Base-by-base conservation (phyloP, 1,140 invertebrate genomes). In the Drosophila carrolli region DNA sequence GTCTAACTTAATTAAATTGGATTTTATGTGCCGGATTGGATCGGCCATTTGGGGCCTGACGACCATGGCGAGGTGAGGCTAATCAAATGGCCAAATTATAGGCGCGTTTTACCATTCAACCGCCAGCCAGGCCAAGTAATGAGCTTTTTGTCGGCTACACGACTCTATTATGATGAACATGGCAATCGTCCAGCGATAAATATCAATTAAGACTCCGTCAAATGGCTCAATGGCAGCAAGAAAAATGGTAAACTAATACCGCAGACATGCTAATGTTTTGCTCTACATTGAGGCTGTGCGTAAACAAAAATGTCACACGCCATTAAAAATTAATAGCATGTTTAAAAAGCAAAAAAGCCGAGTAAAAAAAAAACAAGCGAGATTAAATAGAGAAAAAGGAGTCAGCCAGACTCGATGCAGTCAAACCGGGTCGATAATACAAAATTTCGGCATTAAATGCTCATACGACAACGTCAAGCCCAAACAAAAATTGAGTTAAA, bases 251-350 rank as follows among this genome's bases (percentile, higher is more conserved):
- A 83, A 66, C 70, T 75, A 78, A 83, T 78, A 83, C 66, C 43
- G 66, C 73, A 60, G 53, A 65, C 80, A 83, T 83, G 75, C 63
- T 83, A 83, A 83, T 83, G 80, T 83, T 83, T 83, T 83, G 80
- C 80, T 83, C 79, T 75, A 83, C 80, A 83, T 83, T 83, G 63
- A 59, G 58, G 56, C 68, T 40, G 65, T 82, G 79, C 79, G 79
- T 78, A 74, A 82, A 78, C 75, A 83, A 83, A 83, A 83, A 83
- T 83, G 80, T 83, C 80, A 79, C 80, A 83, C 75, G 65, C 62
- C 80, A 83, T 83, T 83, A 83, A 83, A 83, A 83, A 79, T 75
- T 78, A 83, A 83, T 83, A 78, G 80, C 80, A 71, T 83, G 80
- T 83, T 83, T 79, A 57, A 59, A 67, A 74, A 74, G 59, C 41